A percentile compares a stretch with the other conserved stretches of the same genome.
These are phyloP conservation scores for Schizaphis graminum DNA, from an alignment of 2,888 invertebrate genomes.

Conservation along the genomic window DNA sequence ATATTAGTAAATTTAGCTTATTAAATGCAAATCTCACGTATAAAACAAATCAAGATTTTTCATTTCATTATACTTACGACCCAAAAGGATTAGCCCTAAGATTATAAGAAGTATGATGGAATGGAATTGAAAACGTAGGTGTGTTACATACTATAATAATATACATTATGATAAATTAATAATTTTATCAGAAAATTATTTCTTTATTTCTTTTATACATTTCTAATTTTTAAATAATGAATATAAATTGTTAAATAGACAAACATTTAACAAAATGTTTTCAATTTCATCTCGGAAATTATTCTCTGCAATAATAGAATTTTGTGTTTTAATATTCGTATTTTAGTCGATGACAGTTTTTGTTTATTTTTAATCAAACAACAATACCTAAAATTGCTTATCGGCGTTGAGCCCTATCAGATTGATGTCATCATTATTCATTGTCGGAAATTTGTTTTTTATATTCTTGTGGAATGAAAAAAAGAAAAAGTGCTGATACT, in stretches of 20 bases:
- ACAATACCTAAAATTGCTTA: constrained; percentile 6
- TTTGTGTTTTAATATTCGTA: background rate
- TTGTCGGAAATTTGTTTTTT: background rate
- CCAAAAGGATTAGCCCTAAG: no score
- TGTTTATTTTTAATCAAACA: background rate
- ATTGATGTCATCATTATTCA: constrained; percentile 12
- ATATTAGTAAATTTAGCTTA: no score
- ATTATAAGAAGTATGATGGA: no score
- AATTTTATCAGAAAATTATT: background rate
- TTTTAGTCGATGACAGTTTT: background rate
- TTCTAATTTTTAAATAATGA: background rate
- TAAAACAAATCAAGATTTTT: no score
- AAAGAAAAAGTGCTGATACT: background rate
- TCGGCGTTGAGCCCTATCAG: background rate
- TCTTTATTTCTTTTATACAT: background rate
- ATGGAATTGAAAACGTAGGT: no score
- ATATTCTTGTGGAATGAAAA: background rate
- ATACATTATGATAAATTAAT: background rate
- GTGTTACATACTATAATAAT: background rate
- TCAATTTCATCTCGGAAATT: background rate
- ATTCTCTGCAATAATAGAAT: background rate
- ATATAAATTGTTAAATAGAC: background rate
- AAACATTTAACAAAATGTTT: background rate
- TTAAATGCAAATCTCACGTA: no score
- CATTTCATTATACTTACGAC: no score